Conservation (phyloP, 2,888 invertebrate species). For the Pilophorus perplexus region DNA sequence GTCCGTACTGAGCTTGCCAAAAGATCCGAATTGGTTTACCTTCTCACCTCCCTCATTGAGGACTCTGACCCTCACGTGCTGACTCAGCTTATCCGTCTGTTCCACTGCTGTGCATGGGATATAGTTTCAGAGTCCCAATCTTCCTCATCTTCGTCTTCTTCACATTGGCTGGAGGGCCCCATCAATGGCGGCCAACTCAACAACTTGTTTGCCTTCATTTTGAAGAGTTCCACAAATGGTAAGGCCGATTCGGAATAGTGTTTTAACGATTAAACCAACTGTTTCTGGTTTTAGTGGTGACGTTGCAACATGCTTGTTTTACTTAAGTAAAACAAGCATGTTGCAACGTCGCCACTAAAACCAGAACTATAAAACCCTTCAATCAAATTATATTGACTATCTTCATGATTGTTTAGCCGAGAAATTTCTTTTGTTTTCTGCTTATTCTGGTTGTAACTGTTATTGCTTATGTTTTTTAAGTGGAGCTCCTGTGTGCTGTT, state of each 20-base stretch:
- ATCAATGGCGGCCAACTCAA: conserved; percentile 40
- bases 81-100: conserved; percentile 68
- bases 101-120: conserved; percentile 53
- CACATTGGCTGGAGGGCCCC: conserved; percentile 46
- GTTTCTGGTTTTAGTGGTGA: too few relatives aligned
- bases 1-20: conserved; percentile 60
- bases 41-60: conserved; percentile 57
- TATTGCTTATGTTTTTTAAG: conserved; percentile 47
- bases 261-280: too few relatives aligned
- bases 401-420: too few relatives aligned
- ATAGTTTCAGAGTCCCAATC: conserved; percentile 47
- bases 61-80: conserved; percentile 69
- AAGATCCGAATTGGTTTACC: conserved; percentile 59
- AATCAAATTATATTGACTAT: too few relatives aligned
- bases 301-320: too few relatives aligned
- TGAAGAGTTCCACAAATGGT: conserved; percentile 70
- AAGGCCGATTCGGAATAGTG: too few relatives aligned
- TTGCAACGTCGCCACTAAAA: too few relatives aligned
- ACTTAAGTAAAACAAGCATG: too few relatives aligned
- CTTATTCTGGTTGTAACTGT: conserved; percentile 1
- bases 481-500: conserved; percentile 50
- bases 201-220: conserved; percentile 64
- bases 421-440: conserved; percentile 3
- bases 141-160: conserved; percentile 30
- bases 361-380: too few relatives aligned